These are phyloP conservation scores for Brachyistius frenatus DNA, from an alignment of 2,113 vertebrate species.

Conservation along the genomic window DNA sequence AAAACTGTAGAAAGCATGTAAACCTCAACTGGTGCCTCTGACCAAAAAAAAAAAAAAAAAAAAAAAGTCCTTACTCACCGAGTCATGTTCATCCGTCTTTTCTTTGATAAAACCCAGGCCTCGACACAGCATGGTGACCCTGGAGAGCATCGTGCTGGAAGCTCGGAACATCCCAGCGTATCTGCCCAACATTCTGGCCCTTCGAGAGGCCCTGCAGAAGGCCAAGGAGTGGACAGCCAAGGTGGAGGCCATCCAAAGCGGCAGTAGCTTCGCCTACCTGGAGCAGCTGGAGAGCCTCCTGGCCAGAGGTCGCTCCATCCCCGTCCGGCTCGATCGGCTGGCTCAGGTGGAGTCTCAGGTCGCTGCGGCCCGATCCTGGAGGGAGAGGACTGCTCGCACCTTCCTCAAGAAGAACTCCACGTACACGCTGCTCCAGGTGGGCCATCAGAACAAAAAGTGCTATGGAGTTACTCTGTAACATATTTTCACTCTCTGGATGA, in stretches of 20 bases:
- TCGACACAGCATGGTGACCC: constrained; percentile 91
- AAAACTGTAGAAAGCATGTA: no score
- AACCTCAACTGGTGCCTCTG: no score
- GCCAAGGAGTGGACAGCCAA: constrained; percentile 96
- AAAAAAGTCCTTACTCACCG: neutral
- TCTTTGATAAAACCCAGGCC: constrained; percentile 83
- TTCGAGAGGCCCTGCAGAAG: constrained; percentile 94
- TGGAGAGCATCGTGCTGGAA: constrained; percentile 95
- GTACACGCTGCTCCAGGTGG: constrained; percentile 94
- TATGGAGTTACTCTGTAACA: neutral
- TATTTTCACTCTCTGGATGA: neutral
- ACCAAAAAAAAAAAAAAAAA: neutral
- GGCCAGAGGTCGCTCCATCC: constrained; percentile 94
- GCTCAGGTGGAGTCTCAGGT: constrained; percentile 97
- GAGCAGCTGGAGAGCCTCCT: constrained; percentile 95
- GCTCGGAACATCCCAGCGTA: constrained; percentile 97
- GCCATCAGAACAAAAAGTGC: neutral
- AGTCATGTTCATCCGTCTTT: neutral
- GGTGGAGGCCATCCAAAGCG: constrained; percentile 97
- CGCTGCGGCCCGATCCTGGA: constrained; percentile 93
- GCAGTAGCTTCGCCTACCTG: constrained; percentile 93
- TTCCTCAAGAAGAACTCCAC: constrained; percentile 99
- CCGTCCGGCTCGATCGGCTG: constrained; percentile 91
- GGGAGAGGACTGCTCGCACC: constrained; percentile 94
- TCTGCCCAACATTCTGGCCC: constrained; percentile 94